A percentile compares a stretch with the other conserved stretches of the same genome.
Evolutionary conservation across 1,140 invertebrate species (phyloP).

Genomic region (Drosophila orena): DNA sequence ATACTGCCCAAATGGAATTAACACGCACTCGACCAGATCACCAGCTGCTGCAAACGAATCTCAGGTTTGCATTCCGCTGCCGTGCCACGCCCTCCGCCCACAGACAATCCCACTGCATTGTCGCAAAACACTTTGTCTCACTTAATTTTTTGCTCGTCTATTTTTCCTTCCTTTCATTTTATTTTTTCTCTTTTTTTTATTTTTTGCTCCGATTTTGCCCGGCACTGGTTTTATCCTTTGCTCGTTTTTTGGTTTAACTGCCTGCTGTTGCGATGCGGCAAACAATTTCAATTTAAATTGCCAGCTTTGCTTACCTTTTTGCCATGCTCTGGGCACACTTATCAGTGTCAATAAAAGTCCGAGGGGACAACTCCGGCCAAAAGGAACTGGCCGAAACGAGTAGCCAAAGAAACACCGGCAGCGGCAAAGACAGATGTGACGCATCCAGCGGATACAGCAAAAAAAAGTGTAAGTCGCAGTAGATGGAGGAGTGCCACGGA

Average conservation of each 20-base stretch:
- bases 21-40: conserved; percentile 55
- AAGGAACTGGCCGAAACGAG: conserved; percentile 33
- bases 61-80: conserved; percentile 34
- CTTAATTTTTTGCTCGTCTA: conserved; percentile 73
- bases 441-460: conserved; percentile 14
- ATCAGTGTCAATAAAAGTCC: conserved; percentile 82
- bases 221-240: conserved; percentile 21
- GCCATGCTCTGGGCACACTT: conserved; percentile 75
- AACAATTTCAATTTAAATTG: conserved; percentile 82
- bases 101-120: conserved; percentile 44
- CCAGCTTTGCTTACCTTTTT: conserved; percentile 80
- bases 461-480: conserved; percentile 29
- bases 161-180: conserved; percentile 40
- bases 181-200: conserved; percentile 16
- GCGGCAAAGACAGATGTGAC: conserved; percentile 51
- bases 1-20: conserved; percentile 79
- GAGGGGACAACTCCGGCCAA: conserved; percentile 50
- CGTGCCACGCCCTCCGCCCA: conserved; percentile 1
- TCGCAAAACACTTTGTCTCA: conserved; percentile 82
- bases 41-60: conserved; percentile 27
- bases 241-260: conserved; percentile 46
- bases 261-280: conserved; percentile 75
- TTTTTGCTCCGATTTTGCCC: conserved; percentile 23
- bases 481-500: conserved; percentile 7
- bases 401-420: conserved; percentile 19